Evolutionary conservation across 2,797 vertebrate genomes (phyloP).

Genomic region (Acomys russatus): DNA sequence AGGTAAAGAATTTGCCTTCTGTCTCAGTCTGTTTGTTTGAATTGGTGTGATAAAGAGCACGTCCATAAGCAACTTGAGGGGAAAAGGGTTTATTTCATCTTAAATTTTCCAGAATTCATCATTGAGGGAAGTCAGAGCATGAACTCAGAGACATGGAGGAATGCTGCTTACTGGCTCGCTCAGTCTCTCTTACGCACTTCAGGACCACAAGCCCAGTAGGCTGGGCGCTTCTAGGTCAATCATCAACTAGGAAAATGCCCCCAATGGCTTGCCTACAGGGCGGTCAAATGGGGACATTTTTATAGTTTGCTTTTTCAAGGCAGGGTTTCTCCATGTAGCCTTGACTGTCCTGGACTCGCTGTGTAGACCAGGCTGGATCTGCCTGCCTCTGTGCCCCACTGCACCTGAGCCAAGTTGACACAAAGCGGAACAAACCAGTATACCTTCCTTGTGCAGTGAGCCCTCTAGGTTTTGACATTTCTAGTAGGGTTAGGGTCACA

Average conservation of each 20-base stretch:
- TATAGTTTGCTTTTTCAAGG: no score
- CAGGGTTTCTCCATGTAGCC: no score
- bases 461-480: slow-evolving; percentile 22
- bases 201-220: no score
- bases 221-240: neutral
- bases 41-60: neutral
- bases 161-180: neutral
- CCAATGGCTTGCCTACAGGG: neutral
- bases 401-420: no score
- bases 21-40: neutral
- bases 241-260: neutral
- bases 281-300: neutral
- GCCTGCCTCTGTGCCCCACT: no score
- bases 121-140: neutral
- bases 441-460: neutral
- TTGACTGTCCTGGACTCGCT: no score
- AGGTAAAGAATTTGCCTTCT: neutral
- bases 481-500: neutral
- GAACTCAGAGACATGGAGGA: neutral
- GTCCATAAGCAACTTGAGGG: neutral
- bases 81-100: neutral
- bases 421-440: neutral
- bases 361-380: no score
- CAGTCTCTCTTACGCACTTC: neutral
- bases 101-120: neutral